phyloP scores from a whole-genome alignment of 2,888 invertebrate genomes.

The Scaeva pyrastri region DNA sequence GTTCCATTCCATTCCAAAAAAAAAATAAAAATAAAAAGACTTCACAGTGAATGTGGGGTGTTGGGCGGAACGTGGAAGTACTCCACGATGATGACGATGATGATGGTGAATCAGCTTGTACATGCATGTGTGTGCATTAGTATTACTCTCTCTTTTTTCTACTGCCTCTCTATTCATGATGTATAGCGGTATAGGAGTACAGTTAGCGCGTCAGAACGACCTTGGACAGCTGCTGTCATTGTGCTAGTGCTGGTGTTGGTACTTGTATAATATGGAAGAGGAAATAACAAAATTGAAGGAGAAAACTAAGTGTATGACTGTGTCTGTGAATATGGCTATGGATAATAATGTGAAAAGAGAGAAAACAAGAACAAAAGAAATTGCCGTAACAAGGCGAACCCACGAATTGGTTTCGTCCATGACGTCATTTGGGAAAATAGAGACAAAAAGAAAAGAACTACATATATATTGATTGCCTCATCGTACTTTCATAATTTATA shows the following conservation, averaged over 20 bases:
- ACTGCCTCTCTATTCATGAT: conserved; percentile 16
- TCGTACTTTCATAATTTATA: conserved; percentile 39
- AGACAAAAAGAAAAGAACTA: conserved; percentile 12
- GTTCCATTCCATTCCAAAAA: neutral
- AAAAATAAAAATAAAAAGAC: too few relatives aligned
- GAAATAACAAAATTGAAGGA: conserved; percentile 28
- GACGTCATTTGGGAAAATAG: conserved; percentile 63
- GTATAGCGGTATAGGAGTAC: neutral
- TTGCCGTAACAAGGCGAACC: conserved; percentile 34
- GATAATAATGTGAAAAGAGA: conserved; percentile 5
- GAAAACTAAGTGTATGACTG: neutral
- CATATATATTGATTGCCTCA: conserved; percentile 70
- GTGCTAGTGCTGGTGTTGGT: neutral
- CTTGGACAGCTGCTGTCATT: conserved; percentile 52
- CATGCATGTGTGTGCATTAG: conserved; percentile 28
- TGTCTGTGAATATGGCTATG: neutral
- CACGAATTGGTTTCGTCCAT: conserved; percentile 40
- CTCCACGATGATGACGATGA: neutral
- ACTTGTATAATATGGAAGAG: conserved; percentile 8
- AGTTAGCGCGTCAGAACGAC: conserved; percentile 59
- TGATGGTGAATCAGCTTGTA: neutral
- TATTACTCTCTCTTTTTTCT: neutral
- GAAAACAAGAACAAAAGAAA: conserved; percentile 28
- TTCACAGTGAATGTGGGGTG: neutral
- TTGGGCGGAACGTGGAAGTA: neutral